Base-by-base conservation (phyloP, 2,888 invertebrate species). In the Drosophila kokeensis region DNA sequence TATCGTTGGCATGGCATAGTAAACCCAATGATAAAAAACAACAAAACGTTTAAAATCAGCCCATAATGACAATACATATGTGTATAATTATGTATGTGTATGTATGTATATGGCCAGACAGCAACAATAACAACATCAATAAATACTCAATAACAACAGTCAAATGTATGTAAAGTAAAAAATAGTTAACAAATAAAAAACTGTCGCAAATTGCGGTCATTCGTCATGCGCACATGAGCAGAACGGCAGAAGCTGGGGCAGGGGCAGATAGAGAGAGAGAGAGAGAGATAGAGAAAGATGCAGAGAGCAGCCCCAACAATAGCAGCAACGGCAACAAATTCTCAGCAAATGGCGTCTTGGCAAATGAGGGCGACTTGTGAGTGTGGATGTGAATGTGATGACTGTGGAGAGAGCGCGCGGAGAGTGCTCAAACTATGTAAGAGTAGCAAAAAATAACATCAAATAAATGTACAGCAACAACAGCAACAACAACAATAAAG, bases 131-230 rank as follows among this genome's bases (percentile, higher is more conserved):
- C 59, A 69, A 65, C 69, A 73, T 79, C 83, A 85, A 85, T 89
- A 79, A 85, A 83, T 76, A 71, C 84, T 83, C 87, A 73, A 73
- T 75, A 72, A 81, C 87, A 83, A 76, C 69, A 87, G 80, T 70
- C 82, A 70, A 81, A 66, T 79, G 78, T 81, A 81, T 89, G 84
- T 72, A 77, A 87, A 81, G 82, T 75, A 72, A 87, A 87, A 82
- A 81, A 89, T 65, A 75, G 76, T 71, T 74, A 73, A 84, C 69
- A 79, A 68, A 81, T 53, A 63, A 72, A 73, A 79, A 84, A 92
- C 90, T 91, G 91, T 90, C 90, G 88, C 86, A 90, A 90, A 92
- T 91, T 91, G 90, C 92, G 92, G 92, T 91, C 91, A 92, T 92
- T 92, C 91, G 91, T 92, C 91, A 92, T 92, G 91, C 91, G 91